Conservation (phyloP, 2,888 invertebrate species). For the Habrosyne pyritoides region DNA sequence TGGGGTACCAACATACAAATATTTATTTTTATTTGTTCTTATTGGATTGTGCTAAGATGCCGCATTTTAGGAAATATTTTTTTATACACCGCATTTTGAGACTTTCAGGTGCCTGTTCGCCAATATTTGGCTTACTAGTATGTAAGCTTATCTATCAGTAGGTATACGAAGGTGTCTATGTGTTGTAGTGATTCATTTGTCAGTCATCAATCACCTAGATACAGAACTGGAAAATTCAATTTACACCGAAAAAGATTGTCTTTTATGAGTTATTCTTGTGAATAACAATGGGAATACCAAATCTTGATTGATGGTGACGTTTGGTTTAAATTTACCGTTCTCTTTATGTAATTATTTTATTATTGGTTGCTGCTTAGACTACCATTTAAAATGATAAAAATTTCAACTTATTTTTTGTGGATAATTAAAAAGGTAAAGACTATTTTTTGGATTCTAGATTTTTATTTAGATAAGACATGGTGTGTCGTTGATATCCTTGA, state of each 20-base stretch:
- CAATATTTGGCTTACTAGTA: conserved; percentile 41
- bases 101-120: conserved; percentile 23
- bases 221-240: neutral
- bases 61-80: too few relatives aligned
- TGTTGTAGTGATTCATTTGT: neutral
- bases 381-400: too few relatives aligned
- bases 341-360: too few relatives aligned
- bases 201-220: neutral
- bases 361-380: too few relatives aligned
- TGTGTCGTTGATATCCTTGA: too few relatives aligned
- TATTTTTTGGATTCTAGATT: too few relatives aligned
- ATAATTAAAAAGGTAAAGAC: too few relatives aligned
- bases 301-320: neutral
- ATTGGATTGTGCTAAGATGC: conserved; percentile 43
- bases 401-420: too few relatives aligned
- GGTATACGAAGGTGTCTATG: neutral
- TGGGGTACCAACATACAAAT: too few relatives aligned
- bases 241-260: neutral
- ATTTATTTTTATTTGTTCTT: too few relatives aligned
- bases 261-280: neutral
- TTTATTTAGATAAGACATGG: too few relatives aligned
- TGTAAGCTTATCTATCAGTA: conserved; percentile 26
- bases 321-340: neutral
- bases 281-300: neutral
- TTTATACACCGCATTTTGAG: too few relatives aligned